Conservation (phyloP, 2,888 invertebrate genomes). For the Germaria angustata region DNA sequence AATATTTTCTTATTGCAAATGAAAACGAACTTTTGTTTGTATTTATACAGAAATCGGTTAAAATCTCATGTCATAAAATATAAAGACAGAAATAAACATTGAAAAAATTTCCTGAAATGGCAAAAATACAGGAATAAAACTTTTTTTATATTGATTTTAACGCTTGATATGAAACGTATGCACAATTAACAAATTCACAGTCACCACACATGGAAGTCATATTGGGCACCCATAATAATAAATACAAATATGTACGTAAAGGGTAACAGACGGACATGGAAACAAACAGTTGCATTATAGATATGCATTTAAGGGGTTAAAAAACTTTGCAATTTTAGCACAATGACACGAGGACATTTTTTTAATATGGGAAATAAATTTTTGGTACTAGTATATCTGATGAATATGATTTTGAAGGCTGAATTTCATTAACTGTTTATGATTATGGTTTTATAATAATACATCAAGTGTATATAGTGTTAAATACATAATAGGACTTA, state of each 20-base stretch:
- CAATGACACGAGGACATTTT: slow-evolving; percentile 25
- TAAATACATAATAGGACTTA: too few relatives aligned
- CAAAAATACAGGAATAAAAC: slow-evolving; percentile 3
- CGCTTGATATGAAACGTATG: slow-evolving; percentile 40
- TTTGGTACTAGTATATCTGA: background rate
- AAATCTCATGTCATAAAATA: slow-evolving; percentile 4
- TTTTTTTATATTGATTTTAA: slow-evolving; percentile 46
- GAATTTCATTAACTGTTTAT: background rate
- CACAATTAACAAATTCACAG: slow-evolving; percentile 30
- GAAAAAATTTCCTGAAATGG: slow-evolving; percentile 5
- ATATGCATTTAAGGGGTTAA: slow-evolving; percentile 6
- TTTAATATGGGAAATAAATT: background rate
- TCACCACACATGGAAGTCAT: background rate
- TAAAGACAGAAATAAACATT: background rate
- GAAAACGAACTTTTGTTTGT: background rate
- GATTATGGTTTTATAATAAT: background rate
- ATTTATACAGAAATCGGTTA: background rate
- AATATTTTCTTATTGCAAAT: background rate
- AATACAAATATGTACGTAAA: background rate
- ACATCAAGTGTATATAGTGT: too few relatives aligned
- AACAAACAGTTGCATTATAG: background rate
- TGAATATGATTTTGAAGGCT: background rate
- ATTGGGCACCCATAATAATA: background rate
- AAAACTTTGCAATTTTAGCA: background rate
- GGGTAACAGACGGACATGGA: background rate